Percentiles rank a stretch among this genome's conserved stretches.
Conservation (phyloP, 2,797 vertebrate species). For the Megalops cyprinoides region DNA sequence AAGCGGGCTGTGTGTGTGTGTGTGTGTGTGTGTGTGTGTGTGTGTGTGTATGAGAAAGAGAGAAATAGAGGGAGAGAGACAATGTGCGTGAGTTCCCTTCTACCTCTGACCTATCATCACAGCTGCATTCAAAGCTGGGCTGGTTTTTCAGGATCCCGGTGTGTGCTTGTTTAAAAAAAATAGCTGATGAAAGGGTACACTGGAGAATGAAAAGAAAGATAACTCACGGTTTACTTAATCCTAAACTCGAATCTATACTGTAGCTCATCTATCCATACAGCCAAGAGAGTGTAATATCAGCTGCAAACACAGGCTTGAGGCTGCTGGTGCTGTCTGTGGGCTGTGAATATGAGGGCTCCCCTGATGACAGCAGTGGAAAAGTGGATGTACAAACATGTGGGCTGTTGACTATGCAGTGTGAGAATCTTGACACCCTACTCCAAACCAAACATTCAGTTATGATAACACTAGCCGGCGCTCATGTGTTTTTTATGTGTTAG, state of each 20-base stretch:
- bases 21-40: slow-evolving; percentile 14
- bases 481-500: too few species aligned
- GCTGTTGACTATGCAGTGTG: background rate
- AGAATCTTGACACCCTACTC: background rate
- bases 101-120: background rate
- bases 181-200: background rate
- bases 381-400: background rate
- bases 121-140: background rate
- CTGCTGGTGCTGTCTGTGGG: background rate
- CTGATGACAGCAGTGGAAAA: slow-evolving; percentile 10
- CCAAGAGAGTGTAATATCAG: background rate
- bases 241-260: too few species aligned
- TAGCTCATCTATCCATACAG: background rate
- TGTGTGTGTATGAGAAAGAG: slow-evolving; percentile 49
- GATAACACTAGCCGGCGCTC: background rate
- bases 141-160: background rate
- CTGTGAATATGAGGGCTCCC: background rate
- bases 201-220: too few species aligned
- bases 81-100: slow-evolving; percentile 33
- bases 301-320: background rate
- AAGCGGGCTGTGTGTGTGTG: slow-evolving; percentile 17
- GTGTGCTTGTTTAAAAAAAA: background rate
- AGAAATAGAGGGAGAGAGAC: slow-evolving; percentile 53
- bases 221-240: background rate
- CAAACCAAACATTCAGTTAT: background rate